These are phyloP conservation scores for Meteorus colon DNA, from an alignment of 2,888 invertebrate species.

Conservation along the genomic window DNA sequence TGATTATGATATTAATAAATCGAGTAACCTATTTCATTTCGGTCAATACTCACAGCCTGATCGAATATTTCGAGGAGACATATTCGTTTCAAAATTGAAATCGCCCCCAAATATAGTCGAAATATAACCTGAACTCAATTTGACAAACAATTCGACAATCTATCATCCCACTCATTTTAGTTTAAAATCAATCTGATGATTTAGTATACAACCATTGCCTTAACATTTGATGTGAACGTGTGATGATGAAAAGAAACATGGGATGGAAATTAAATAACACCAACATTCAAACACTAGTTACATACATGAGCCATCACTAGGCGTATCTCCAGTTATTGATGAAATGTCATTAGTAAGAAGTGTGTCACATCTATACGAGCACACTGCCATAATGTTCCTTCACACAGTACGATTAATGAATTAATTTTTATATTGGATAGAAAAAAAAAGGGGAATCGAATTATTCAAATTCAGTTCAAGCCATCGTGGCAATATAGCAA, in stretches of 20 bases:
- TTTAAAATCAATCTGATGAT: no score
- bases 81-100: background rate
- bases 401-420: background rate
- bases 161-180: no score
- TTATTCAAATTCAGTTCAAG: background rate
- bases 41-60: background rate
- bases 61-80: background rate
- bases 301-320: slow-evolving; percentile 54
- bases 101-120: background rate
- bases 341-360: slow-evolving; percentile 54
- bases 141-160: no score
- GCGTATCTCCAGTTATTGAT: slow-evolving; percentile 57
- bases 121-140: background rate
- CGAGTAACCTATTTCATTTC: background rate
- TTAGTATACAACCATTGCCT: background rate
- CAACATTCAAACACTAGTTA: slow-evolving; percentile 31
- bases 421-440: background rate
- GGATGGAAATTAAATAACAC: background rate
- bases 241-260: background rate
- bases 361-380: slow-evolving; percentile 64
- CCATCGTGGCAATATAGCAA: slow-evolving; percentile 23
- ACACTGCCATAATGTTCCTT: slow-evolving; percentile 68
- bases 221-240: background rate
- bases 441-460: background rate
- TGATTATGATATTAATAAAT: no score